Evolutionary conservation across 2,888 invertebrate species (phyloP).

Genomic region (Poecilus cupreus): DNA sequence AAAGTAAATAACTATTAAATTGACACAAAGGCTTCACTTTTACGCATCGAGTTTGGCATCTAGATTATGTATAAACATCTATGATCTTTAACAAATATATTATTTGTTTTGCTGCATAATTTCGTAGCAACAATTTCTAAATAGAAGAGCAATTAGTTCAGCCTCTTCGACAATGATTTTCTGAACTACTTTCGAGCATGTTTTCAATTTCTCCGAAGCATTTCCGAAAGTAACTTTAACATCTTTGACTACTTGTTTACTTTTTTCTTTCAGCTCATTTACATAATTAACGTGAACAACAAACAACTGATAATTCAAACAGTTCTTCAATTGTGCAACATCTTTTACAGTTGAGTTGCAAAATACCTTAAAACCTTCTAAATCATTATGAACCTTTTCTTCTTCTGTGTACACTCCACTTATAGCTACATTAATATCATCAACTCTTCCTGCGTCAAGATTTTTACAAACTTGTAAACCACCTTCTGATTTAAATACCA

Average conservation of each 20-base stretch:
- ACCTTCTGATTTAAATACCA: background rate
- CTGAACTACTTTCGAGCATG: background rate
- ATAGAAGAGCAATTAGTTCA: background rate
- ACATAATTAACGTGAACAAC: background rate
- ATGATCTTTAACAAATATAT: too few relatives aligned
- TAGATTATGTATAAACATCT: too few relatives aligned
- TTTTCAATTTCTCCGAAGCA: background rate
- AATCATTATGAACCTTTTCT: background rate
- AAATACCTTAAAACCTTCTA: background rate
- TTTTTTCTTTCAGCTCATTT: background rate
- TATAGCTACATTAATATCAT: background rate
- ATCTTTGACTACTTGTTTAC: background rate
- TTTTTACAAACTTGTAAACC: background rate
- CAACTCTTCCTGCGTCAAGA: background rate
- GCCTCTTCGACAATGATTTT: background rate
- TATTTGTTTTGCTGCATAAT: too few relatives aligned
- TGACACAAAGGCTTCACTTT: too few relatives aligned
- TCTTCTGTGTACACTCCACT: background rate
- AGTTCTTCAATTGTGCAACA: background rate
- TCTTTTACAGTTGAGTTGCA: background rate
- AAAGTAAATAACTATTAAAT: too few relatives aligned
- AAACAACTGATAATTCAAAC: constrained; percentile 11
- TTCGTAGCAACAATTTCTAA: background rate
- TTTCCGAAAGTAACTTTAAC: background rate
- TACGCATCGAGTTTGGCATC: too few relatives aligned